Percentiles rank a stretch among this genome's conserved stretches.
Evolutionary conservation across 1,140 invertebrate genomes (phyloP).

Genomic region (Ruditapes philippinarum): DNA sequence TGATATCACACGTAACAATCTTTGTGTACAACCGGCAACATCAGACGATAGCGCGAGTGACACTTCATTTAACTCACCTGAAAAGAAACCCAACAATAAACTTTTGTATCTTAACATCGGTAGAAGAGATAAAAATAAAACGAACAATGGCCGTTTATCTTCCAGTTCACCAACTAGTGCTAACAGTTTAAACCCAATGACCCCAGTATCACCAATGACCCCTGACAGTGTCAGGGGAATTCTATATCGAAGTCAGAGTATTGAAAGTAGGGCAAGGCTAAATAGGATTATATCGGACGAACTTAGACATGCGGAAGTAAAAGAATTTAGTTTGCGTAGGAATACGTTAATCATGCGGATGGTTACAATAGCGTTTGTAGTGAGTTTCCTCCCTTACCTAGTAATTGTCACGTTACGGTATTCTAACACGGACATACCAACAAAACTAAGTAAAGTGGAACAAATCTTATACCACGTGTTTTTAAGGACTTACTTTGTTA

Average conservation of each 20-base stretch:
- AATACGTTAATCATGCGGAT: conserved; percentile 64
- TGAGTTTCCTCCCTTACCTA: conserved; percentile 61
- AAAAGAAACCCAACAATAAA: background rate
- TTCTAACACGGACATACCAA: conserved; percentile 47
- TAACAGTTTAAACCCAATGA: conserved; percentile 28
- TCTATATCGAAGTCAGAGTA: conserved; percentile 56
- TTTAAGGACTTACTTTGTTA: conserved; percentile 58
- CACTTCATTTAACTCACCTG: background rate
- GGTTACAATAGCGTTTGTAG: conserved; percentile 65
- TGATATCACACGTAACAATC: background rate
- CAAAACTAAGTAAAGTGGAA: conserved; percentile 23
- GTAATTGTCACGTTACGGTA: conserved; percentile 48
- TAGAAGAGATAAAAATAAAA: conserved; percentile 16
- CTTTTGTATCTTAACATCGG: background rate
- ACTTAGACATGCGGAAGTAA: conserved; percentile 37
- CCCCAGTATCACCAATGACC: background rate
- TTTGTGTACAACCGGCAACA: background rate
- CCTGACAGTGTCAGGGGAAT: conserved; percentile 38
- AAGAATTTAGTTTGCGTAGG: conserved; percentile 57
- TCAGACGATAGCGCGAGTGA: conserved; percentile 39
- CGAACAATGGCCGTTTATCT: conserved; percentile 3
- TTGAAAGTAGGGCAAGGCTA: conserved; percentile 57
- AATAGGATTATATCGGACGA: conserved; percentile 59
- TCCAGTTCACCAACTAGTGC: conserved; percentile 12
- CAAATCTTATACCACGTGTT: conserved; percentile 60